Evolutionary conservation across 2,113 vertebrate species (phyloP), one percentile per base, ranked within the genome.

Genomic region (Delphinapterus leucas): DNA sequence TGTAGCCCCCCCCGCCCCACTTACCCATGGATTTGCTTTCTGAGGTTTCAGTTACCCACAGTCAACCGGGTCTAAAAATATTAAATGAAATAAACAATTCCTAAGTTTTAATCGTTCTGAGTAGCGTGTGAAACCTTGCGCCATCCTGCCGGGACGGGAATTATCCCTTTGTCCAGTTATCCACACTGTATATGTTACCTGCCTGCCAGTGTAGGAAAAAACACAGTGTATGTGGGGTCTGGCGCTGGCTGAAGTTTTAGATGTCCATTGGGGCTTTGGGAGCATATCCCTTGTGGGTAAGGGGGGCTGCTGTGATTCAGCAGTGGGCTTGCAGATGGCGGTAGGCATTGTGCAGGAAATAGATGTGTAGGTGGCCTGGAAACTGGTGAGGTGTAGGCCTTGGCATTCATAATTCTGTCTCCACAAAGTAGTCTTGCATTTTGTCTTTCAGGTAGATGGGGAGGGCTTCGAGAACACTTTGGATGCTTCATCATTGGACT

Each of bases 401-500:
- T 18, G 44, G 49, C n/a, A 6, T 49, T 14, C 23, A 0, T 6
- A 14, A 13, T 25, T n/a, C 14, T 55, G 63, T 71, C 74, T 67
- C 38, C 90, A 94, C 74, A 55, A 80, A 68, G 7, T 71, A 2
- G 92, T 4, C 33, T 79, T 94, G 63, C 9, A 0, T 96, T 96
- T 96, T 5, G 18, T 96, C 88, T 97, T 96, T 94, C 85, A 98
- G 99, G 98, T 98, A 61, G 98, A 98, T 21, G 93, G 97, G 26
- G 98, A 98, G 91, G 98, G 98, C 71, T 95, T 95, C 17, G 97
- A 98, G 88, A 98, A 96, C 94, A 95, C 95, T 97, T 79, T 98
- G 95, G 98, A 98, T 94, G 90, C 98, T 93, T 23, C 98, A 44
- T 96, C 98, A 0, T 65, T 98, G 79, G 97, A 98, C 95, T 97